Conservation (phyloP, 2,888 invertebrate species). For the Agrypnus murinus region DNA sequence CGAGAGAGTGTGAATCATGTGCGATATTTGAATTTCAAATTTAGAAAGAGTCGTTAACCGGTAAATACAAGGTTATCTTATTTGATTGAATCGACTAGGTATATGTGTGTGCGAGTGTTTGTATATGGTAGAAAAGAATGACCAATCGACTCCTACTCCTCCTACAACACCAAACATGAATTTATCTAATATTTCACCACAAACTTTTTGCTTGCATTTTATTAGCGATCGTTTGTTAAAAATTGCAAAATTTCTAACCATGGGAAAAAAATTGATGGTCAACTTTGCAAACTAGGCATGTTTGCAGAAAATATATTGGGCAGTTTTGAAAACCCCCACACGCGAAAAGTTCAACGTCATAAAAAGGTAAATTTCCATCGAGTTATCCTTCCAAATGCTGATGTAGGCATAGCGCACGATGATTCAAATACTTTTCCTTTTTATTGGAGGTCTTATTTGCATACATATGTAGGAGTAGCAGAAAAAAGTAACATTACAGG, state of each 20-base stretch:
- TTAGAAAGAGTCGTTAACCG: conserved; percentile 50
- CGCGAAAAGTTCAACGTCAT: no score
- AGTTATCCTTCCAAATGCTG: no score
- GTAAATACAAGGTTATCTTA: conserved; percentile 40
- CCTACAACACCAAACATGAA: conserved; percentile 16
- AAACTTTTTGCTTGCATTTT: background rate
- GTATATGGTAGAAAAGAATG: conserved; percentile 11
- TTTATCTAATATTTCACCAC: background rate
- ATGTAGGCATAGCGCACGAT: no score
- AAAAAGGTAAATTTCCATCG: no score
- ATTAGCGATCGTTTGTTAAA: conserved; percentile 8
- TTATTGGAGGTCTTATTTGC: no score
- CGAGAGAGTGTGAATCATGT: conserved; percentile 41
- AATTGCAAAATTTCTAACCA: conserved; percentile 13
- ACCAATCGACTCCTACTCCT: conserved; percentile 34
- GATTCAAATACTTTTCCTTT: no score
- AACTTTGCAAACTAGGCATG: no score
- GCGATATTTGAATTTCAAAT: conserved; percentile 49
- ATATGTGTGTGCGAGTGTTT: no score
- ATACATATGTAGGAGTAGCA: no score
- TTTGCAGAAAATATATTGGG: no score
- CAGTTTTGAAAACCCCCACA: no score
- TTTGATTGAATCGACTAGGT: conserved; percentile 25
- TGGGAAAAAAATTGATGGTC: background rate
- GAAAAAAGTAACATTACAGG: no score